Evolutionary conservation across 2,113 vertebrate species (phyloP).

Genomic region (Enhydra lutris): DNA sequence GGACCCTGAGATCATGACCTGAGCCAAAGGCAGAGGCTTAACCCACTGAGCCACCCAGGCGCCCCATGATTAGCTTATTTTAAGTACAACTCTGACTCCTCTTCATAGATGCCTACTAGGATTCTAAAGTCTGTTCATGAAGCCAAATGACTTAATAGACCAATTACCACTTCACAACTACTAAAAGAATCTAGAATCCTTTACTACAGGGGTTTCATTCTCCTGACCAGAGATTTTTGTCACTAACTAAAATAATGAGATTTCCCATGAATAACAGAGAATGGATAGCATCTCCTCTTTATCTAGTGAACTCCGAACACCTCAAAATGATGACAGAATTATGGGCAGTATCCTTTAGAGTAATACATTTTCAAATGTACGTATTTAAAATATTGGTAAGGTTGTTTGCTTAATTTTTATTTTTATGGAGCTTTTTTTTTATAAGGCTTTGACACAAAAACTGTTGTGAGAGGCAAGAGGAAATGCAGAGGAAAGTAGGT

Average conservation of each 20-base stretch:
- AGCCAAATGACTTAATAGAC: neutral
- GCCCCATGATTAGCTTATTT: neutral
- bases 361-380: neutral
- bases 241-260: conserved; percentile 1
- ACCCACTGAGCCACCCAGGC: too few species aligned
- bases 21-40: too few species aligned
- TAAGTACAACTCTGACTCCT: neutral
- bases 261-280: neutral
- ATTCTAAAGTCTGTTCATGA: neutral
- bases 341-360: neutral
- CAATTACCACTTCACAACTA: neutral
- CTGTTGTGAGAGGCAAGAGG: neutral
- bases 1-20: too few species aligned
- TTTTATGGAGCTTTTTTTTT: neutral
- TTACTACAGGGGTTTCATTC: neutral
- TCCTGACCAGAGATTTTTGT: neutral
- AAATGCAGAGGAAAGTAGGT: neutral
- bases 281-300: neutral
- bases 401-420: neutral
- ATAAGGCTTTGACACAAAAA: conserved; percentile 2
- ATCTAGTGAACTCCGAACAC: neutral
- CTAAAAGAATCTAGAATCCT: neutral
- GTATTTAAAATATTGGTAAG: neutral
- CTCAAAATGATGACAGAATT: neutral
- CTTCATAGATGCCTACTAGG: neutral